phyloP scores from a whole-genome alignment of 2,888 invertebrate species.

The Matsumyia berberina region DNA sequence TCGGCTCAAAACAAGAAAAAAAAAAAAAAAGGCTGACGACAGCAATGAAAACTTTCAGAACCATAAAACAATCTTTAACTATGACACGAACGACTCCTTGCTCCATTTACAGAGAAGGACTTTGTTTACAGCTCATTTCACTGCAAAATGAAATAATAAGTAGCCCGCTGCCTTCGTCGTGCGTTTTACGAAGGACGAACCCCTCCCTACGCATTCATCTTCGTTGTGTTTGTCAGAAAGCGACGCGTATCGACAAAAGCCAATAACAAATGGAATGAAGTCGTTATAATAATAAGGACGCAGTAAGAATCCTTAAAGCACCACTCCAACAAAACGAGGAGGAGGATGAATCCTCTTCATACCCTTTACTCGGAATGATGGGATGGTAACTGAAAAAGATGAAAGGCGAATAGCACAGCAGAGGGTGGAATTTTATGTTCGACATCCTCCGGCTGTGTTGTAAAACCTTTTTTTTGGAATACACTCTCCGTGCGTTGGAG shows the following conservation, averaged over 20 bases:
- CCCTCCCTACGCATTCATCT: slow-evolving; percentile 6
- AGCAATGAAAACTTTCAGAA: slow-evolving; percentile 22
- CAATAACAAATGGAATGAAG: slow-evolving; percentile 42
- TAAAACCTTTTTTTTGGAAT: slow-evolving; percentile 36
- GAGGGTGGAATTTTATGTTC: slow-evolving; percentile 30
- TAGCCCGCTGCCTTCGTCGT: background rate
- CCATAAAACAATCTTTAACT: slow-evolving; percentile 29
- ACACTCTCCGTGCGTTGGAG: background rate
- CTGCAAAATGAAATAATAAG: slow-evolving; percentile 37
- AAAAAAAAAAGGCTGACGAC: background rate
- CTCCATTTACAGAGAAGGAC: background rate
- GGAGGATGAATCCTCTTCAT: background rate
- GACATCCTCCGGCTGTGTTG: slow-evolving; percentile 42
- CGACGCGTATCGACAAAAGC: slow-evolving; percentile 21
- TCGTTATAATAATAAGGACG: slow-evolving; percentile 33
- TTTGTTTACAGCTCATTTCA: slow-evolving; percentile 48
- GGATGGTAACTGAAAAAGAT: slow-evolving; percentile 6
- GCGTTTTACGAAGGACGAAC: slow-evolving; percentile 6
- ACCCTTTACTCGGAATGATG: slow-evolving; percentile 13
- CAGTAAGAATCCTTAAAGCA: slow-evolving; percentile 29
- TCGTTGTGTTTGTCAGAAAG: slow-evolving; percentile 22
- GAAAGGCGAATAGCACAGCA: background rate
- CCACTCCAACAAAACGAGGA: background rate
- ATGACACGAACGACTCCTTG: background rate
- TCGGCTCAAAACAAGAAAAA: background rate